These are phyloP conservation scores for Diploptera punctata DNA, from an alignment of 2,888 invertebrate species.

Conservation along the genomic window DNA sequence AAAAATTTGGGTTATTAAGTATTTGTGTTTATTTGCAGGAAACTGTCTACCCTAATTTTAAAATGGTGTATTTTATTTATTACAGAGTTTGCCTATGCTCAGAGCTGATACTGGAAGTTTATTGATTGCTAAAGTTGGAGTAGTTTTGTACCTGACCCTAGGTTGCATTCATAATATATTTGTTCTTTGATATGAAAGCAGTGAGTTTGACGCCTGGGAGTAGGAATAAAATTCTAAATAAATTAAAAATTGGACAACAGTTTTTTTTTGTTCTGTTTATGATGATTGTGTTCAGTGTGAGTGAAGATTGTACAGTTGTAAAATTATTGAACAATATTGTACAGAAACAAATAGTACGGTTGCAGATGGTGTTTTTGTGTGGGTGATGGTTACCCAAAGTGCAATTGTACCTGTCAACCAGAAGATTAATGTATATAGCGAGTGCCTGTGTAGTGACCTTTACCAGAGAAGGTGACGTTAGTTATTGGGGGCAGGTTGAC, in stretches of 20 bases:
- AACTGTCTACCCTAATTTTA: no score
- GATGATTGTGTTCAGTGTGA: neutral
- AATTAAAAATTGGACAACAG: neutral
- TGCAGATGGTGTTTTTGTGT: neutral
- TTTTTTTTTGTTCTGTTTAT: neutral
- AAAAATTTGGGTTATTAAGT: no score
- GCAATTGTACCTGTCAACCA: slow-evolving; percentile 34
- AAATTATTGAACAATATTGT: neutral
- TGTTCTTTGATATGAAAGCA: no score
- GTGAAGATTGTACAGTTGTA: slow-evolving; percentile 14
- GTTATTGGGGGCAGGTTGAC: neutral
- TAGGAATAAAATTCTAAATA: slow-evolving; percentile 30
- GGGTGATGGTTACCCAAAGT: slow-evolving; percentile 33
- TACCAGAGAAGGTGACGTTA: neutral
- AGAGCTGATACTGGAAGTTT: no score
- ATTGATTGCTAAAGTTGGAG: no score
- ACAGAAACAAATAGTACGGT: no score
- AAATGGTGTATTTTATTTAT: no score
- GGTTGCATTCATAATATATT: neutral
- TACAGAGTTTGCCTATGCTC: no score
- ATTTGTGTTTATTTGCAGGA: no score
- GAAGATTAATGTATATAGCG: neutral
- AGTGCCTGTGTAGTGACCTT: slow-evolving; percentile 11
- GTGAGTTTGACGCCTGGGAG: slow-evolving; percentile 14
- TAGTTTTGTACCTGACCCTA: neutral